A percentile compares a stretch with the other conserved stretches of the same genome.
Conservation (phyloP, 53 echinoderm and acorn worm genomes). For the Zoroaster sp. region DNA sequence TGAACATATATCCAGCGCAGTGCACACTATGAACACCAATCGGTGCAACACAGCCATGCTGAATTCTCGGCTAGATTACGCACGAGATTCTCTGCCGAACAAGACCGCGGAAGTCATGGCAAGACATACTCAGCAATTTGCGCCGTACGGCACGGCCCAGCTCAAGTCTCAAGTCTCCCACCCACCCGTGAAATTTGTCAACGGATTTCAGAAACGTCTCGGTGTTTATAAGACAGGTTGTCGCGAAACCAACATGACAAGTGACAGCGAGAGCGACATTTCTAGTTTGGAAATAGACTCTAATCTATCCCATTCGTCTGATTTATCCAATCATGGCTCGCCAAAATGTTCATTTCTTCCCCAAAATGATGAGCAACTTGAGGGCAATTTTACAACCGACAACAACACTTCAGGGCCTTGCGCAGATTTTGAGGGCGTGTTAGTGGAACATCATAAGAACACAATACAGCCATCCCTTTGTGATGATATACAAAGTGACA, state of each 20-base stretch:
- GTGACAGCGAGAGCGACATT: slow-evolving; percentile 54
- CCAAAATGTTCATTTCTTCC: background rate
- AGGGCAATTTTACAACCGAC: background rate
- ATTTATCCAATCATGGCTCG: background rate
- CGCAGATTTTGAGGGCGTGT: background rate
- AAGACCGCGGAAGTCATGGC: background rate
- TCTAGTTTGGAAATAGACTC: slow-evolving; percentile 75
- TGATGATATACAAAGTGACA: background rate
- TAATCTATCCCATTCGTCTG: slow-evolving; percentile 41
- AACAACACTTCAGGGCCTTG: background rate
- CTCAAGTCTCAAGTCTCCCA: background rate
- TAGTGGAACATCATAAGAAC: background rate
- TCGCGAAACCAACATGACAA: background rate
- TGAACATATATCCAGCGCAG: background rate
- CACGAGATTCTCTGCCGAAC: background rate
- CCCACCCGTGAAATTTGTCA: slow-evolving; percentile 31
- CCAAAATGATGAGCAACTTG: background rate
- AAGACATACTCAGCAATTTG: background rate
- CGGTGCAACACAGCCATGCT: background rate
- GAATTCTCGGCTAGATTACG: background rate
- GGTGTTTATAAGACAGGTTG: background rate
- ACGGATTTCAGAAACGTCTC: slow-evolving; percentile 51
- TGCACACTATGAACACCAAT: background rate
- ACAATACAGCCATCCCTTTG: background rate
- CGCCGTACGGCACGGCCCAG: slow-evolving; percentile 23